Evolutionary conservation across 2,113 vertebrate genomes (phyloP), one percentile per base, ranked within the genome.

Genomic region (Pomatorhinus ruficollis): DNA sequence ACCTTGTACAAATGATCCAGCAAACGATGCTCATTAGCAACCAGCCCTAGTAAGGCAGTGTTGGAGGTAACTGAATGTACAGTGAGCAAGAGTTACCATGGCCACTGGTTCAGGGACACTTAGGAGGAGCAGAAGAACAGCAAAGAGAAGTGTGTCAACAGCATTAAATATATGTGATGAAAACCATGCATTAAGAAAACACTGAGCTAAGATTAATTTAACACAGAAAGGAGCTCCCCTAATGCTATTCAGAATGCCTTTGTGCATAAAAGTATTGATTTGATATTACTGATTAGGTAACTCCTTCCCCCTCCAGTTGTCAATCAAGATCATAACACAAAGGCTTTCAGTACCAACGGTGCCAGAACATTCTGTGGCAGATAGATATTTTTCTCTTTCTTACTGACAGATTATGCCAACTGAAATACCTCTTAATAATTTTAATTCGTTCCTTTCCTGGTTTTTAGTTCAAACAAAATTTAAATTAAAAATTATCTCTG

Each of bases 401-500:
- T 54, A 49, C 53, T 63, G 54, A 87, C 30, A 81, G 79, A 83
- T 75, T 70, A 81, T 40, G 12, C 77, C 88, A 94, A 54, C 69
- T 85, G 47, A 89, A 94, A 85, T 70, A 74, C 24, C 39, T 83
- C 92, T 88, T 84, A 92, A 82, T 76, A 75, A 96, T 68, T 85
- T 86, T 91, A 85, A 95, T 84, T 95, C 85, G 45, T 63, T 83
- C 69, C 28, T 84, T 92, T 85, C 33, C 77, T 80, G 76, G 84
- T 87, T 91, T 75, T 69, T 24, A 85, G 54, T 72, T 95, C 68
- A 96, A 96, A 86, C 95, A 71, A 94, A 93, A 95, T 94, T 95
- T 94, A 97, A 75, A 91, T 87, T 75, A 56, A 95, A 92, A 96
- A 89, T 78, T 93, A 91, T 94, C 89, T 84, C 68, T 89, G 28